Base-by-base conservation (phyloP, 23 tunicate genomes). In the Styela plicata region DNA sequence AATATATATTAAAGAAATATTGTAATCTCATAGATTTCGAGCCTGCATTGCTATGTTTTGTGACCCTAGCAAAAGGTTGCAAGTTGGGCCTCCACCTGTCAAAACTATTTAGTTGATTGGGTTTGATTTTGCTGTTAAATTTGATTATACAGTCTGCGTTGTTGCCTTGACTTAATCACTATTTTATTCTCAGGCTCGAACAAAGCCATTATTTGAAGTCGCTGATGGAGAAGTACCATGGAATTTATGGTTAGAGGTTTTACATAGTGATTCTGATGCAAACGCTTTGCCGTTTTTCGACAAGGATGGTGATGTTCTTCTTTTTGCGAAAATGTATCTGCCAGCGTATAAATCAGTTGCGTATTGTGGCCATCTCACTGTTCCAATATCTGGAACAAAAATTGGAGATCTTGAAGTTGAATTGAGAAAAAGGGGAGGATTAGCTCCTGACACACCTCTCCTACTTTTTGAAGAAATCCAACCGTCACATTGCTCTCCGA, bases 161-260 rank as follows among this genome's bases (percentile, higher is more conserved):
- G n/a, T n/a, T n/a, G n/a, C n/a, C n/a, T n/a, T n/a, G n/a, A 61
- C 19, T 19, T 61, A 19, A 61, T 21, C 21, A 19, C 64, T 61
- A 19, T 66, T 17, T 28, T 25, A 16, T 34, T 0, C 68, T 31
- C 37, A 76, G 61, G 78, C 84, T 22, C 31, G 36, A 18, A 80
- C 85, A 2, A 93, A 93, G 77, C 64, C 88, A 24, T 80, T 94
- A 65, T 82, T 89, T 37, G 94, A 94, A 10, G 62, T 88, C 13
- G 86, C 98, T 1, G 98, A 93, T 10, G 87, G 87, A 63, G 98
- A 93, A 78, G 84, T 78, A 62, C 92, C 91, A 0, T 93, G 98
- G 98, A 91, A 93, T 63, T n/a, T 93, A 34, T 93, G 93, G 93
- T 52, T 93, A 71, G 89, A 93, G 61, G 64, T 88, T 1, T 36